Percentiles rank a stretch among this genome's conserved stretches.
Conservation (phyloP, 1,140 invertebrate species). For the Drosophila nikananu region DNA sequence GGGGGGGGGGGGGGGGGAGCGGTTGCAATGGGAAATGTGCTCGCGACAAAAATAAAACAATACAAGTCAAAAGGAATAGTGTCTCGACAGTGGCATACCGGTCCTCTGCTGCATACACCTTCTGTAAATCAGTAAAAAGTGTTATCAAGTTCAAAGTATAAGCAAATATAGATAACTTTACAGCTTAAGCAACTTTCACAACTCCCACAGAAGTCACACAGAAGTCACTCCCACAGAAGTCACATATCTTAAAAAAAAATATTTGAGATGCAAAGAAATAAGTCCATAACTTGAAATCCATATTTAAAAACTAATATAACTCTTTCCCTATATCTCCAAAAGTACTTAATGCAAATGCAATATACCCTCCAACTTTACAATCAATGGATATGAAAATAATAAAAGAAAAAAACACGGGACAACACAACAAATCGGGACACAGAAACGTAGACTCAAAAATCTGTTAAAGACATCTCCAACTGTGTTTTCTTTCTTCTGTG, state of each 20-base stretch:
- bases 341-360: not conserved
- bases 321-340: too few relatives aligned
- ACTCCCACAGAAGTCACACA: too few relatives aligned
- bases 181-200: not conserved
- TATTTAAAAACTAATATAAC: not conserved
- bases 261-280: not conserved
- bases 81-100: not conserved
- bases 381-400: constrained; percentile 16
- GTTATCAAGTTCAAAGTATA: not conserved
- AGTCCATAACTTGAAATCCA: not conserved
- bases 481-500: constrained; percentile 42
- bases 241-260: not conserved
- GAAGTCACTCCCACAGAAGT: too few relatives aligned
- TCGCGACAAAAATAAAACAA: constrained; percentile 27
- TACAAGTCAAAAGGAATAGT: not conserved
- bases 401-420: constrained; percentile 24
- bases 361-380: not conserved
- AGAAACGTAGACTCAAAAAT: constrained; percentile 56
- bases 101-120: too few relatives aligned
- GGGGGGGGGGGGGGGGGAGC: constrained; percentile 3
- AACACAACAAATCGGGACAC: constrained; percentile 32
- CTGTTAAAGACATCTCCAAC: constrained; percentile 72
- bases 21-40: constrained; percentile 34
- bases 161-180: not conserved
- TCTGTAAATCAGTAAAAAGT: not conserved